A percentile compares a stretch with the other conserved stretches of the same genome.
Conservation (phyloP, 2,888 invertebrate genomes). For the Acanthosepion esculentum region DNA sequence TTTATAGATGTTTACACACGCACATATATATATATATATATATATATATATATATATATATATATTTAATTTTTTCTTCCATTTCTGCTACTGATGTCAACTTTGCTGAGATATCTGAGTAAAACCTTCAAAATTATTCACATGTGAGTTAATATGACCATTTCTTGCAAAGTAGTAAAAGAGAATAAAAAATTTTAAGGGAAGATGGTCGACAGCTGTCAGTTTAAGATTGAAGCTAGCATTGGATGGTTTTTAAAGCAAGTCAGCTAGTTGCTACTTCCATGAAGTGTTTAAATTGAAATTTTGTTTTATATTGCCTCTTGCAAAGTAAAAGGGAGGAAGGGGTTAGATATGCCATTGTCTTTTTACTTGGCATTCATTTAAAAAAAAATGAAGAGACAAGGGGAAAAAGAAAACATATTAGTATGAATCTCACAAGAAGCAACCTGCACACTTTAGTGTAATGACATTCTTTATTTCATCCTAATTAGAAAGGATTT, state of each 20-base stretch:
- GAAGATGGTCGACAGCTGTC: background rate
- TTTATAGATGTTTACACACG: too few species aligned
- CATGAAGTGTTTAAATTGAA: conserved; percentile 8
- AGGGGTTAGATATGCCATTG: background rate
- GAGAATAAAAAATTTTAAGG: background rate
- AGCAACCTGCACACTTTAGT: background rate
- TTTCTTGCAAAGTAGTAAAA: background rate
- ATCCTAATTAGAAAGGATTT: background rate
- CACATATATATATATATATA: background rate
- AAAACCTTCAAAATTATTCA: background rate
- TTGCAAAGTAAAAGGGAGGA: background rate
- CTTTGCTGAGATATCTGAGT: background rate
- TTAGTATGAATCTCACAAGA: background rate
- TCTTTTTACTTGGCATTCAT: background rate
- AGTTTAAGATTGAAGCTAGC: background rate
- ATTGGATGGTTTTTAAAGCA: background rate
- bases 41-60: background rate
- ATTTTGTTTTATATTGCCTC: background rate
- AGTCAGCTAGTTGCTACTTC: background rate
- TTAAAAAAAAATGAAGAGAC: background rate
- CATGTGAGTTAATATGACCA: background rate
- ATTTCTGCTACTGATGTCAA: background rate
- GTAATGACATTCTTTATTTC: background rate
- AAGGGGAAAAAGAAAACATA: too few species aligned
- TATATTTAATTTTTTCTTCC: background rate